Evolutionary conservation across 1,140 invertebrate species (phyloP).

Genomic region (Parapsyche elsis): DNA sequence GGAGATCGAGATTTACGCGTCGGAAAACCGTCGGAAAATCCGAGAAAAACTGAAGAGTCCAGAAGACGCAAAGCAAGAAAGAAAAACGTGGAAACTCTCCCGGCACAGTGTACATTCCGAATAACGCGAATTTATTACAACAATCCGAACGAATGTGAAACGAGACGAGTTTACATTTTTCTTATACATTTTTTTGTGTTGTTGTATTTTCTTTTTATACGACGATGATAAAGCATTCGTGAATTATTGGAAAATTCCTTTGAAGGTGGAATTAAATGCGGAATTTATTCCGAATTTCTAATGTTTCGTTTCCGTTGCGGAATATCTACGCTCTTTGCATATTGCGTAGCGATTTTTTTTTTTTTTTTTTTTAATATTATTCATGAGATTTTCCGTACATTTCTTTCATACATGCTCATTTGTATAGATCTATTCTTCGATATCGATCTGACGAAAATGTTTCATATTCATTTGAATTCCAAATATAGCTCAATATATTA

Average conservation of each 20-base stretch:
- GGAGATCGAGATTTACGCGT: constrained; percentile 25
- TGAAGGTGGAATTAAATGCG: background rate
- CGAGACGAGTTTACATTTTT: too few species aligned
- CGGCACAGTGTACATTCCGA: background rate
- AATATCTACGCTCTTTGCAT: background rate
- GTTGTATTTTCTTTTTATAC: background rate
- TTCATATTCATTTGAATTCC: too few species aligned
- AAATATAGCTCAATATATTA: too few species aligned
- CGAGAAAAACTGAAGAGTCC: background rate
- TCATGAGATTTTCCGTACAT: background rate
- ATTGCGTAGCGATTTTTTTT: background rate
- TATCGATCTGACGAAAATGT: too few species aligned
- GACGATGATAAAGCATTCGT: background rate
- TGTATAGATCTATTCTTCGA: too few species aligned
- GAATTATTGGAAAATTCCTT: constrained; percentile 11
- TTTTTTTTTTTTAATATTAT: background rate
- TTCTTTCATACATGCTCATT: too few species aligned
- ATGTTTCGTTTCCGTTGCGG: background rate
- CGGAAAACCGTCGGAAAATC: constrained; percentile 1
- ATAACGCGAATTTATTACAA: constrained; percentile 19
- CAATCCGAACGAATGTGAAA: background rate
- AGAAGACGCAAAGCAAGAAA: too few species aligned
- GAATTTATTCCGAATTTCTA: constrained; percentile 12
- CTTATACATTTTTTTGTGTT: too few species aligned
- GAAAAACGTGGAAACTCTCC: background rate